phyloP scores from a whole-genome alignment of 2,888 invertebrate genomes.

The Steinernema scapterisci region DNA sequence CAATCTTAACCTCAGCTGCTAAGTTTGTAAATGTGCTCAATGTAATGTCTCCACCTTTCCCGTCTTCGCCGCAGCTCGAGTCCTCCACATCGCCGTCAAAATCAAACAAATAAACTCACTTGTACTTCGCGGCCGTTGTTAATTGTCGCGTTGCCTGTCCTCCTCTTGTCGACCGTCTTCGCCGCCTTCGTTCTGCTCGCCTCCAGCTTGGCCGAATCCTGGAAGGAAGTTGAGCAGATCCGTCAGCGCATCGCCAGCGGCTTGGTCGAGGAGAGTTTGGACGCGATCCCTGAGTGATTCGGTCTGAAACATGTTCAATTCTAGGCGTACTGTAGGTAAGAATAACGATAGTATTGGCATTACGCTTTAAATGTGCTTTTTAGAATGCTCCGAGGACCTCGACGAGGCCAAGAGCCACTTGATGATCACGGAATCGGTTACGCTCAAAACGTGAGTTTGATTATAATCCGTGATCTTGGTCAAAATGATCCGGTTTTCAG shows the following conservation, averaged over 20 bases:
- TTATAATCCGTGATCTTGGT: neutral
- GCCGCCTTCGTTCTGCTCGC: neutral
- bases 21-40: neutral
- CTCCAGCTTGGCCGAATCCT: neutral
- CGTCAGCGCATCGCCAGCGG: neutral
- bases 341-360: neutral
- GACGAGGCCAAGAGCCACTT: neutral
- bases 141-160: slow-evolving; percentile 21
- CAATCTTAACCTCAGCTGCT: too few relatives aligned
- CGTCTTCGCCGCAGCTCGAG: neutral
- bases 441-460: slow-evolving; percentile 36
- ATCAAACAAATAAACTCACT: slow-evolving; percentile 31
- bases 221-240: neutral
- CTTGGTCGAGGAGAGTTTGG: neutral
- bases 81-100: slow-evolving; percentile 9
- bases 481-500: slow-evolving; percentile 40
- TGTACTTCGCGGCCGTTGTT: slow-evolving; percentile 20
- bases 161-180: neutral
- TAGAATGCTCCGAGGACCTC: slow-evolving; percentile 16
- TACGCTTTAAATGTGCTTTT: neutral
- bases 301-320: slow-evolving; percentile 38
- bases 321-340: slow-evolving; percentile 36
- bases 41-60: slow-evolving; percentile 25
- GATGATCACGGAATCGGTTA: slow-evolving; percentile 32
- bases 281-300: neutral